Percentiles rank a stretch among this genome's conserved stretches.
phyloP scores from a whole-genome alignment of 2,888 invertebrate genomes.

The Chymomyza fuscimana region DNA sequence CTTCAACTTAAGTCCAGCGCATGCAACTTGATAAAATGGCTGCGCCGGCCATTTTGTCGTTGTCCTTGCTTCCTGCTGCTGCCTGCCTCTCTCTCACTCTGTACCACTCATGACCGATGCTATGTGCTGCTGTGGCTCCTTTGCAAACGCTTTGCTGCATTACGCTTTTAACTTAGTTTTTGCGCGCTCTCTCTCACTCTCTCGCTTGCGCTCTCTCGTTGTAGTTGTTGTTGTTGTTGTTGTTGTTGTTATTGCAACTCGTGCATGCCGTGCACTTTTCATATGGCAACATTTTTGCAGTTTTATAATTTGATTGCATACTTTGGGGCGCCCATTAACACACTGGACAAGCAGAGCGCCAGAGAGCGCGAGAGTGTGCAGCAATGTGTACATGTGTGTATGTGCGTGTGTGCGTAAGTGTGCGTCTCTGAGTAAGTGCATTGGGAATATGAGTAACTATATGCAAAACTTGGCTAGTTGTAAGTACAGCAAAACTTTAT shows the following conservation, averaged over 20 bases:
- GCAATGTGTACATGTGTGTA: conserved; percentile 18
- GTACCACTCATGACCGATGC: too few relatives aligned
- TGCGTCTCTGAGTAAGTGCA: conserved; percentile 1
- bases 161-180: conserved; percentile 64
- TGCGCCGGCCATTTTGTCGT: not conserved
- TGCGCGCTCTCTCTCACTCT: not conserved
- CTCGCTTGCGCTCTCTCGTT: not conserved
- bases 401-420: not conserved
- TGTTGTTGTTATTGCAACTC: not conserved
- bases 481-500: conserved; percentile 38
- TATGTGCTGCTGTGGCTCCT: conserved; percentile 1
- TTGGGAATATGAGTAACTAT: not conserved
- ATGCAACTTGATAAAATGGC: conserved; percentile 67
- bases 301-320: conserved; percentile 69
- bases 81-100: not conserved
- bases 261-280: conserved; percentile 29
- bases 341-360: conserved; percentile 27
- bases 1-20: conserved; percentile 70
- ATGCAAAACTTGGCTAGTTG: conserved; percentile 21
- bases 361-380: too few relatives aligned
- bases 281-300: conserved; percentile 53
- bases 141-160: conserved; percentile 37
- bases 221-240: not conserved
- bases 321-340: conserved; percentile 65
- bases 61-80: not conserved